Base-by-base conservation (phyloP, 2,888 invertebrate species). In the Cerceris rybyensis region DNA sequence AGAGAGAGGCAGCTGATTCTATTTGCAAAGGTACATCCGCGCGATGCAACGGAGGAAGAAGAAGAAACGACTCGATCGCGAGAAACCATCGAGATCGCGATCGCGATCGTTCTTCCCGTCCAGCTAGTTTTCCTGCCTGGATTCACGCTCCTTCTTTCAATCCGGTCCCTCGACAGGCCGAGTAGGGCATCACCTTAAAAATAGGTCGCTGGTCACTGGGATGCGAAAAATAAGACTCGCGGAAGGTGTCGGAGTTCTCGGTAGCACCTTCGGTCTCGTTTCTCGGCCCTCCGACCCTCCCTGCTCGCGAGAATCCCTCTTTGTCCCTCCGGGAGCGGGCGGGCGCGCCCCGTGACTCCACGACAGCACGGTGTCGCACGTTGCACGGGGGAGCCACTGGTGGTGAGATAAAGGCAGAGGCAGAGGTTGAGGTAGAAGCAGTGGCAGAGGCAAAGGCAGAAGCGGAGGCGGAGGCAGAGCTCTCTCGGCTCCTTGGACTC, bases 201-300 rank as follows among this genome's bases (percentile, higher is more conserved):
- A 78, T 83, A 79, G 80, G 82, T 79, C 81, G 81, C 41, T 75
- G 72, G 65, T 72, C 70, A 78, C 54, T 75, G 69, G 72, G 81
- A 70, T 54, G 75, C 41, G 78, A 81, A 64, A 81, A 79, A 81
- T 73, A 79, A 79, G 76, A 69, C 69, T 75, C 72, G 73, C 82
- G 70, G 70, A 71, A 75, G 78, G 66, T 76, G 72, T 79, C 66
- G 69, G 78, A 59, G 68, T 72, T 68, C 72, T 68, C 59, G 76
- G 75, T 78, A 71, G 76, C 67, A 67, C 64, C 75, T 71, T 68
- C 60, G 43, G 59, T 55, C 65, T 63, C 41, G 58, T 13, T 67
- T 43, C 55, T 50, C 28, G 39, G 8, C 6, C 57, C 63, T 60
- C 65, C 14, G 14, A 43, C 54, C 46, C 61, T 46, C 61, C 52